Evolutionary conservation across 2,888 invertebrate genomes (phyloP), one percentile per base, ranked within the genome.

Genomic region (Argyresthia albistria): DNA sequence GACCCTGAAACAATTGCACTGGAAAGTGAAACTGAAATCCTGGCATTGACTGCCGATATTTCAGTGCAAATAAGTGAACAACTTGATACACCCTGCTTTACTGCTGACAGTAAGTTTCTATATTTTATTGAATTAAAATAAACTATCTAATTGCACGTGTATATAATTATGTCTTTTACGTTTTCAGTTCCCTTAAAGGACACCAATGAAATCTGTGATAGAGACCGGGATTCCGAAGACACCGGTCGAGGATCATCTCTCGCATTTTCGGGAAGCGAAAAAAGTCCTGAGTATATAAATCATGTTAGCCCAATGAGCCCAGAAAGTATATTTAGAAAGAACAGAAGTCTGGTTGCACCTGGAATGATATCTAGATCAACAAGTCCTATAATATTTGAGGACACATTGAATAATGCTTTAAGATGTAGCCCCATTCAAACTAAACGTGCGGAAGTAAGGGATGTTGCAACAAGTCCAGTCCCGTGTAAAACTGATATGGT

Each of bases 161-260:
- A 25, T 25, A 25, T 25, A 25, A 25, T 25, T 25, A 4, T 25
- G 25, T 2, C n/a, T 25, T 2, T 25, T 25, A 25, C 6, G 3
- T 25, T 25, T 25, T 25, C 25, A 25, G 25, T 25, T 25, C 25
- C 2, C 25, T 4, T 25, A 25, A 25, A 25, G 25, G 63, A 55
- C 46, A 65, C 63, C 53, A 65, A 67, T 62, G 77, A 73, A 59
- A 47, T 11, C 39, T 11, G 39, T 39, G n/a, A 45, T n/a, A 49
- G 36, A 14, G 25, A 14, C 11, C 56, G 62, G 25, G 63, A 67
- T 6, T 83, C 80, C 60, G 62, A 75, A 51, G 87, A 87, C 57
- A 81, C 83, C 1, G 86, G 87, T 1, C 60, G 78, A 47, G 86
- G 83, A 9, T 86, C 87, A 15, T 88, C 86, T 7, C 63, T 79